phyloP scores from a whole-genome alignment of 2,797 vertebrate genomes.

The Poliocrania exsul region DNA sequence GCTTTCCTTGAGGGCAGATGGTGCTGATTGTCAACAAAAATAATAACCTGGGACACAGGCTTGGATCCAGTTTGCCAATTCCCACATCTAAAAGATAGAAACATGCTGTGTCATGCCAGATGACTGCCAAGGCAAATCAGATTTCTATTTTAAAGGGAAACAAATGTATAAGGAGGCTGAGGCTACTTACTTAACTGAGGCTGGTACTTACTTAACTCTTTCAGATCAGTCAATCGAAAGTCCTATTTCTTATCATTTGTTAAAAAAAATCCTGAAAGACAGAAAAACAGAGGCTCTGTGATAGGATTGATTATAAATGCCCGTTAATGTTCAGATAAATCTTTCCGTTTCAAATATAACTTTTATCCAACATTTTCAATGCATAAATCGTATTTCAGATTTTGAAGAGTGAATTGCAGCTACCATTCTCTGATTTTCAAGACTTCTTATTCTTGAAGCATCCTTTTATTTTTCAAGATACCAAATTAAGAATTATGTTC shows the following conservation, averaged over 20 bases:
- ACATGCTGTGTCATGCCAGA: not conserved
- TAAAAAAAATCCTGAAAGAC: not conserved
- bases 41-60: accelerated
- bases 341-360: not conserved
- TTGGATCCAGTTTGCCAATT: not conserved
- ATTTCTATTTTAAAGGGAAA: not conserved
- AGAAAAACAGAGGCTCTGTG: not conserved
- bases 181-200: not conserved
- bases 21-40: not conserved
- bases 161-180: accelerated
- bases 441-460: not conserved
- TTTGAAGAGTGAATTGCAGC: not conserved
- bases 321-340: not conserved
- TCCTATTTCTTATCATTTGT: not conserved
- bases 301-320: not conserved
- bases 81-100: not conserved
- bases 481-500: not conserved
- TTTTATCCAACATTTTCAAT: not conserved
- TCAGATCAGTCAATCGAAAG: not conserved
- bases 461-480: not conserved
- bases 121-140: not conserved
- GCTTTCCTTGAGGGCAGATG: not conserved
- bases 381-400: not conserved
- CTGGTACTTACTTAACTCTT: not conserved
- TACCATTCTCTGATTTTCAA: not conserved